phyloP scores from a whole-genome alignment of 30 jellyfish, hydroid and myxozoan species.

The Pseudorhiza aurosa region DNA sequence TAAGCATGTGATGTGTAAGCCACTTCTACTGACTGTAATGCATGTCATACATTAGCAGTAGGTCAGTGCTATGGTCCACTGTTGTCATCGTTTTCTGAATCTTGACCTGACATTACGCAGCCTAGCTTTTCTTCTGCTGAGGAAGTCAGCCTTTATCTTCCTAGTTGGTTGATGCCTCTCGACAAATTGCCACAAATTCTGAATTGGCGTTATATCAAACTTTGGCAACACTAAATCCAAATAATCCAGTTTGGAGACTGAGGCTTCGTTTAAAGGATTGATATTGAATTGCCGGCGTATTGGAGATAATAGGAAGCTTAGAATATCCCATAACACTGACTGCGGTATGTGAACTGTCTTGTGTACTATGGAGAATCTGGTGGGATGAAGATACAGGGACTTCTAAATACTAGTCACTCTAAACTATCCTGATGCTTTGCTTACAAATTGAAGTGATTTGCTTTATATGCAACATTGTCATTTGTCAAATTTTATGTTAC shows the following conservation, averaged over 20 bases:
- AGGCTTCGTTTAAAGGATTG: conserved; percentile 40
- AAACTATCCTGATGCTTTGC: not conserved
- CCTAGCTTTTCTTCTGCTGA: conserved; percentile 16
- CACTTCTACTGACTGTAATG: too few relatives aligned
- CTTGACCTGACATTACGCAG: not conserved
- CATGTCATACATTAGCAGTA: too few relatives aligned
- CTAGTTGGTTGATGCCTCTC: conserved; percentile 16
- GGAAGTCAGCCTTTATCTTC: conserved; percentile 15
- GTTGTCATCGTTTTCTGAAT: conserved; percentile 4
- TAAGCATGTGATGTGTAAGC: too few relatives aligned
- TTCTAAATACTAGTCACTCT: conserved; percentile 17
- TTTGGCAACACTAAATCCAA: conserved; percentile 81
- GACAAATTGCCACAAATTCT: conserved; percentile 58
- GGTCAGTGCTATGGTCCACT: too few relatives aligned
- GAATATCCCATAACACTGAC: conserved; percentile 79
- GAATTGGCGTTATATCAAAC: conserved; percentile 53
- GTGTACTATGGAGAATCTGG: conserved; percentile 85
- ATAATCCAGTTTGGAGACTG: conserved; percentile 38
- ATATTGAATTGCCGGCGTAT: conserved; percentile 61
- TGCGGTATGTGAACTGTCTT: conserved; percentile 81
- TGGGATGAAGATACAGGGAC: conserved; percentile 54
- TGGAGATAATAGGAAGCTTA: conserved; percentile 72
- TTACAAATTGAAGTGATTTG: not conserved
- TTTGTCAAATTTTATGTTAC: too few relatives aligned
- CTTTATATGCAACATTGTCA: too few relatives aligned